These are phyloP conservation scores for Apamea crenata DNA, from an alignment of 2,888 invertebrate genomes.

Conservation along the genomic window DNA sequence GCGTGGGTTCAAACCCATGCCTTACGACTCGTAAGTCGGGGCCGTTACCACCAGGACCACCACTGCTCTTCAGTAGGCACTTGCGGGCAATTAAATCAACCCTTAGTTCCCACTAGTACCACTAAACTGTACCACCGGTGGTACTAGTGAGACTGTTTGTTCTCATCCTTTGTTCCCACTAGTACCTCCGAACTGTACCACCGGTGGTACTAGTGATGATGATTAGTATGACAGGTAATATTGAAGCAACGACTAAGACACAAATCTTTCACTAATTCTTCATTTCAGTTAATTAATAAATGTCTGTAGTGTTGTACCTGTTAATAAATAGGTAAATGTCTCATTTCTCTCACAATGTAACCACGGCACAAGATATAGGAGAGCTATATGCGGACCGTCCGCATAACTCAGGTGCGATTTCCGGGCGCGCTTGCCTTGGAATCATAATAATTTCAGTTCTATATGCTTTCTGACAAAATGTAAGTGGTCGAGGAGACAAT, in stretches of 20 bases:
- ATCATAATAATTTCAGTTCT: slow-evolving; percentile 57
- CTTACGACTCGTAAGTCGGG: too few relatives aligned
- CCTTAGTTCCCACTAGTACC: too few relatives aligned
- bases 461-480: slow-evolving; percentile 36
- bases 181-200: too few relatives aligned
- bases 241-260: slow-evolving; percentile 3
- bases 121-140: too few relatives aligned
- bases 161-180: too few relatives aligned
- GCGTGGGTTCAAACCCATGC: too few relatives aligned
- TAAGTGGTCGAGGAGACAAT: slow-evolving; percentile 25
- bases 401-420: slow-evolving; percentile 62
- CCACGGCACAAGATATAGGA: slow-evolving; percentile 15
- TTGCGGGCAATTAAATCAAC: not conserved
- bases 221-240: too few relatives aligned
- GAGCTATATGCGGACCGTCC: slow-evolving; percentile 39
- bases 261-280: slow-evolving; percentile 12
- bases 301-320: slow-evolving; percentile 1
- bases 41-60: too few relatives aligned
- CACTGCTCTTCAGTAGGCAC: not conserved
- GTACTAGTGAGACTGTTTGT: too few relatives aligned
- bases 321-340: slow-evolving; percentile 33
- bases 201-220: too few relatives aligned
- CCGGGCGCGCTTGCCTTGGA: slow-evolving; percentile 58
- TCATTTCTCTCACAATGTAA: slow-evolving; percentile 43
- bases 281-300: slow-evolving; percentile 32